Conservation (phyloP, 1,140 invertebrate genomes). For the Pentalonia nigronervosa region DNA sequence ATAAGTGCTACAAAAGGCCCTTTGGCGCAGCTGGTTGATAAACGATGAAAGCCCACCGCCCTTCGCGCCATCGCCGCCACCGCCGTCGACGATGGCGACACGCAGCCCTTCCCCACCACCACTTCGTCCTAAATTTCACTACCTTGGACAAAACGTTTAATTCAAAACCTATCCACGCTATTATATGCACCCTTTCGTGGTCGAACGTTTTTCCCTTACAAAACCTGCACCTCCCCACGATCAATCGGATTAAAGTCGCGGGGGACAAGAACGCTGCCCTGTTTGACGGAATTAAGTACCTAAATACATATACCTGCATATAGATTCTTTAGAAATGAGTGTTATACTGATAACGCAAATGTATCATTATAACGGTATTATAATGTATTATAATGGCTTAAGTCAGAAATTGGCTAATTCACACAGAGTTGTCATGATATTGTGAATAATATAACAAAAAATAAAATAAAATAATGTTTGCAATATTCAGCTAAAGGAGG, state of each 20-base stretch:
- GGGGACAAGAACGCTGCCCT: neutral
- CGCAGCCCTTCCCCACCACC: neutral
- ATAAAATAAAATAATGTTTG: neutral
- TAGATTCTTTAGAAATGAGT: neutral
- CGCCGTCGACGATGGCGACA: neutral
- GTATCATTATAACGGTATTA: neutral
- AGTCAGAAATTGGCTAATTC: neutral
- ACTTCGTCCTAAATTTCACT: neutral
- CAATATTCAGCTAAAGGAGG: neutral
- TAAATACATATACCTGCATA: too few relatives aligned
- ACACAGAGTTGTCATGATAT: neutral
- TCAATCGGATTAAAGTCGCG: neutral
- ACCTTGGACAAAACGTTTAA: slow-evolving; percentile 39
- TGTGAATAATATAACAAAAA: neutral
- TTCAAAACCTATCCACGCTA: neutral
- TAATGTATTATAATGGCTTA: neutral
- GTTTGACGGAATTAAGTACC: neutral
- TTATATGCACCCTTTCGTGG: neutral
- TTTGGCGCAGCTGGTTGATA: slow-evolving; percentile 42
- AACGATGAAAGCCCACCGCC: slow-evolving; percentile 18
- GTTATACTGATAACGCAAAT: neutral
- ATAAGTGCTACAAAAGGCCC: slow-evolving; percentile 55
- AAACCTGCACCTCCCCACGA: neutral
- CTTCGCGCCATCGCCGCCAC: neutral
- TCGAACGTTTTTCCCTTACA: neutral